These are phyloP conservation scores for Tupiocoris notatus DNA, from an alignment of 2,888 invertebrate species.

Conservation along the genomic window DNA sequence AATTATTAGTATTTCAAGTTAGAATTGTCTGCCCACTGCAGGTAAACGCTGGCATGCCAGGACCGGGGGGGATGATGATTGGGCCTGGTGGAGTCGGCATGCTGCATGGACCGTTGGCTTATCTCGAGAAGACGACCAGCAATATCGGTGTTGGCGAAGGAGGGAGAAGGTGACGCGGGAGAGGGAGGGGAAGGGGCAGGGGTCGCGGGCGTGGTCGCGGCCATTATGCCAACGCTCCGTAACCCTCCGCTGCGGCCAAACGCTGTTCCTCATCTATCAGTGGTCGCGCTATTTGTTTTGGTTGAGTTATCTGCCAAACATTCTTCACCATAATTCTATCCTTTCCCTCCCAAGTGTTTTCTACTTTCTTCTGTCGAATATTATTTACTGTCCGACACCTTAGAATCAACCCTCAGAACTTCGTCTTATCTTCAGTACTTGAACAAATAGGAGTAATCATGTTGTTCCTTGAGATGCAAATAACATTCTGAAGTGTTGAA, in stretches of 20 bases:
- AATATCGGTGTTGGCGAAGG: constrained; percentile 86
- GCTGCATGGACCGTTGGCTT: constrained; percentile 80
- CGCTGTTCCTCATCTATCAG: constrained; percentile 31
- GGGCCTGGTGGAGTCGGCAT: constrained; percentile 56
- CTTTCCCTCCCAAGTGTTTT: background rate
- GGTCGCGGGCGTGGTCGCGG: constrained; percentile 72
- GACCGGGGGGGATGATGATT: constrained; percentile 51
- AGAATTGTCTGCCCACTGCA: constrained; percentile 13
- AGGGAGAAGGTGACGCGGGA: constrained; percentile 76
- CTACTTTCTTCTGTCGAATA: background rate
- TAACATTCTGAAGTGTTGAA: no score
- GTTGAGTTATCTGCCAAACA: constrained; percentile 46
- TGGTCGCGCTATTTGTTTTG: constrained; percentile 45
- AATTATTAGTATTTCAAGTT: background rate
- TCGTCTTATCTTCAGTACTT: no score
- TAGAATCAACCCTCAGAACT: no score
- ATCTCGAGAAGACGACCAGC: constrained; percentile 85
- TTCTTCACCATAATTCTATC: constrained; percentile 25
- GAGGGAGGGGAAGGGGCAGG: constrained; percentile 72
- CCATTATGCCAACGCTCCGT: constrained; percentile 51
- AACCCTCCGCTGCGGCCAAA: constrained; percentile 47
- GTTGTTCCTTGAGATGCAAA: no score
- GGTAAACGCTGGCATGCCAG: constrained; percentile 53
- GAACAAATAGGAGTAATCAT: no score
- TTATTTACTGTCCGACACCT: no score